These are phyloP conservation scores for Hippocampus comes DNA, from an alignment of 2,113 vertebrate genomes.

Conservation along the genomic window DNA sequence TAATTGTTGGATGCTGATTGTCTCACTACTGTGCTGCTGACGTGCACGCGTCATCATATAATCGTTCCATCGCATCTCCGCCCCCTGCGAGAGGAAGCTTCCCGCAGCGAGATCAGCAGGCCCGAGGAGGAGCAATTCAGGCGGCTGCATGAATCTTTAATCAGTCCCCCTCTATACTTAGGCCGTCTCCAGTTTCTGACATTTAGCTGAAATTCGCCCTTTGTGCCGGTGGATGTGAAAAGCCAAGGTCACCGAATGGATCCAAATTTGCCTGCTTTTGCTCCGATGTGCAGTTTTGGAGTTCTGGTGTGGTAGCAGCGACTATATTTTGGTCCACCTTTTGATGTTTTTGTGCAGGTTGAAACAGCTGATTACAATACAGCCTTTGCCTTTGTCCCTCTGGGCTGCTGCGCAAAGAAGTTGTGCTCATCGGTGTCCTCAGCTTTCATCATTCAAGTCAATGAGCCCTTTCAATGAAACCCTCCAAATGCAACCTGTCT, in stretches of 20 bases:
- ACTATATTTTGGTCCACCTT: neutral
- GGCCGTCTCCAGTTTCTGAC: conserved; percentile 73
- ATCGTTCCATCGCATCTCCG: conserved; percentile 40
- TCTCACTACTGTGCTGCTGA: conserved; percentile 30
- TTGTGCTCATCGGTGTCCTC: conserved; percentile 34
- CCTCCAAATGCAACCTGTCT: conserved; percentile 58
- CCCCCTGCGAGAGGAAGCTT: conserved; percentile 45
- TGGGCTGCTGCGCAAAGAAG: conserved; percentile 34
- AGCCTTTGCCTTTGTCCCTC: conserved; percentile 32
- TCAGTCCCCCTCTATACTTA: conserved; percentile 65
- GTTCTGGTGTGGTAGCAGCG: conserved; percentile 5
- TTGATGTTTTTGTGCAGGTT: neutral
- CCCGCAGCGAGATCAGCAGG: conserved; percentile 60
- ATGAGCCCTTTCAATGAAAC: conserved; percentile 68
- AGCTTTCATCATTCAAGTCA: conserved; percentile 71
- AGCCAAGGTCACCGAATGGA: conserved; percentile 59
- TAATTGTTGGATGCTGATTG: conserved; percentile 47
- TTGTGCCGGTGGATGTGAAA: conserved; percentile 46
- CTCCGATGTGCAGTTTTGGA: neutral
- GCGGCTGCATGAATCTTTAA: conserved; percentile 76
- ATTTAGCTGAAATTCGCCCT: conserved; percentile 73
- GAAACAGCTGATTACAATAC: conserved; percentile 34
- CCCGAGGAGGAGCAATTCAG: conserved; percentile 48
- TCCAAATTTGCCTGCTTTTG: conserved; percentile 38
- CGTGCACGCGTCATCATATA: conserved; percentile 42